Evolutionary conservation across 2,888 invertebrate genomes (phyloP).

Genomic region (Euphydryas editha): DNA sequence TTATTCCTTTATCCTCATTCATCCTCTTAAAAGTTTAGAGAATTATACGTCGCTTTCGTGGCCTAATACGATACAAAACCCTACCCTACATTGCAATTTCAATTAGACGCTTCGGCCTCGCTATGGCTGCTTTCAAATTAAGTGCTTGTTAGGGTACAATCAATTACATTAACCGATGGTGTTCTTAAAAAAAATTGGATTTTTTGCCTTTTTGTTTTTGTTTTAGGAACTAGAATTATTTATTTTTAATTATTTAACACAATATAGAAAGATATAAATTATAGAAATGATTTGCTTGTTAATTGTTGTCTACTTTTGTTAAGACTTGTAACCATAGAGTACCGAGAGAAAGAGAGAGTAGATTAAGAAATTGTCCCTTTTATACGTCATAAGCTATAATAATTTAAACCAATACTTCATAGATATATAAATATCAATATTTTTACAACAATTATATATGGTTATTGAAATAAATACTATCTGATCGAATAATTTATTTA

Average conservation of each 20-base stretch:
- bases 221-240: not conserved
- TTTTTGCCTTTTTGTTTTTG: not conserved
- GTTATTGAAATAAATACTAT: too few species aligned
- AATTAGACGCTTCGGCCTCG: constrained; percentile 66
- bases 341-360: too few species aligned
- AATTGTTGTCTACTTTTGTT: not conserved
- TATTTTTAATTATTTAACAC: not conserved
- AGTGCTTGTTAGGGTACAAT: constrained; percentile 66
- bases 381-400: too few species aligned
- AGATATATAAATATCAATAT: too few species aligned
- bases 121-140: constrained; percentile 73
- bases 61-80: constrained; percentile 20
- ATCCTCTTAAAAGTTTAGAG: too few species aligned
- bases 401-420: too few species aligned
- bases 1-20: constrained; percentile 21
- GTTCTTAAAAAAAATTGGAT: constrained; percentile 42
- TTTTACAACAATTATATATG: too few species aligned
- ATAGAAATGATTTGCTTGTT: too few species aligned
- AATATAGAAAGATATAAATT: too few species aligned
- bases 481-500: too few species aligned
- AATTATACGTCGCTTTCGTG: constrained; percentile 6
- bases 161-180: constrained; percentile 67
- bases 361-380: too few species aligned
- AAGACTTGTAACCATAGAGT: too few species aligned
- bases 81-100: constrained; percentile 63